phyloP scores from a whole-genome alignment of 2,113 vertebrate species.

The Xyrauchen texanus region DNA sequence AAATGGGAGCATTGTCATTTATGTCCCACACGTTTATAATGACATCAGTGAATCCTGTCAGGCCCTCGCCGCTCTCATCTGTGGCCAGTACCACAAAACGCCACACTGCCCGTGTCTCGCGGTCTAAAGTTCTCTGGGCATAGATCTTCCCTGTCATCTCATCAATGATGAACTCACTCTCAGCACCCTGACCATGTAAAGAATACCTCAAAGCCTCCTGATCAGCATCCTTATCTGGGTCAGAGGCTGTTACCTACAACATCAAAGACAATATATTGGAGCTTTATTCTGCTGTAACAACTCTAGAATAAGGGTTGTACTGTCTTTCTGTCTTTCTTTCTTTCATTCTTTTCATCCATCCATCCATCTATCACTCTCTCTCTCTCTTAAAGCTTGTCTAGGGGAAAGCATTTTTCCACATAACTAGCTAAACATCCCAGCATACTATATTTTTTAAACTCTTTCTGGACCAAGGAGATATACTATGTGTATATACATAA shows the following conservation, averaged over 20 bases:
- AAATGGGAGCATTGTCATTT: slow-evolving; percentile 83
- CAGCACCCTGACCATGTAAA: slow-evolving; percentile 85
- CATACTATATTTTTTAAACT: too few relatives aligned
- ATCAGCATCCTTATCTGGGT: slow-evolving; percentile 82
- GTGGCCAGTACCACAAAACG: slow-evolving; percentile 88
- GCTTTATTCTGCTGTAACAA: too few relatives aligned
- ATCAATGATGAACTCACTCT: slow-evolving; percentile 84
- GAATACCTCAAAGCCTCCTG: slow-evolving; percentile 85
- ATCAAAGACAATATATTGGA: slow-evolving; percentile 53
- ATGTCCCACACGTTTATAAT: slow-evolving; percentile 90
- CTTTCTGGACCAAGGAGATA: too few relatives aligned
- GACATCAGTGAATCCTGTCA: slow-evolving; percentile 88
- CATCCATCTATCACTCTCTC: too few relatives aligned
- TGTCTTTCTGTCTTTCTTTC: too few relatives aligned
- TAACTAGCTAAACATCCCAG: too few relatives aligned
- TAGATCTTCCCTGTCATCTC: slow-evolving; percentile 86
- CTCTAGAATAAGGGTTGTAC: too few relatives aligned
- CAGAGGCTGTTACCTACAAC: slow-evolving; percentile 82
- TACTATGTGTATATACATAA: too few relatives aligned
- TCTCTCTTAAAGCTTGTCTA: too few relatives aligned
- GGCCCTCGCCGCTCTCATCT: slow-evolving; percentile 86
- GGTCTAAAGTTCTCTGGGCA: slow-evolving; percentile 79
- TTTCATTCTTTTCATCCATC: too few relatives aligned
- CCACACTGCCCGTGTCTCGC: slow-evolving; percentile 84
- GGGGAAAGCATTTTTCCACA: too few relatives aligned